Conservation (phyloP, 2,888 invertebrate species). For the Sacculina carcini region DNA sequence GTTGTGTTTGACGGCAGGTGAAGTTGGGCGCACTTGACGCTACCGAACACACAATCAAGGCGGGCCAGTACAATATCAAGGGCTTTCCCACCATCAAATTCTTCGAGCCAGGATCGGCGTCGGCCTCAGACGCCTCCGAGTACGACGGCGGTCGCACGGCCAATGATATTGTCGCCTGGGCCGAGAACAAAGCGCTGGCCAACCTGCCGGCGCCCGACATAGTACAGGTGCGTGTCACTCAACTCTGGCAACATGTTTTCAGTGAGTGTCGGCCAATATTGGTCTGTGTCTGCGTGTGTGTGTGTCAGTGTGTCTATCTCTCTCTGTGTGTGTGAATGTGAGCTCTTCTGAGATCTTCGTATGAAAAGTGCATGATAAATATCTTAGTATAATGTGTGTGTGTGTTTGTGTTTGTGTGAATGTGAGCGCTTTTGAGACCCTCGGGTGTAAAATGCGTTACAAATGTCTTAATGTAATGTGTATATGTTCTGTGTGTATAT, state of each 20-base stretch:
- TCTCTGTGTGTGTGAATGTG: too few relatives aligned
- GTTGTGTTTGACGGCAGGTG: too few relatives aligned
- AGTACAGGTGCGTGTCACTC: slow-evolving; percentile 35
- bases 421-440: not conserved
- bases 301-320: too few relatives aligned
- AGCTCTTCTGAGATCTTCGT: too few relatives aligned
- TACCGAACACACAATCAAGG: slow-evolving; percentile 58
- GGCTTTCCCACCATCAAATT: slow-evolving; percentile 91
- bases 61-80: slow-evolving; percentile 54
- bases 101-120: slow-evolving; percentile 13
- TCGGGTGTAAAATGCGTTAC: too few relatives aligned
- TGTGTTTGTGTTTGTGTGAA: not conserved
- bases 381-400: too few relatives aligned
- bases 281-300: too few relatives aligned
- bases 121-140: slow-evolving; percentile 29
- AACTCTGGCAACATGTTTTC: not conserved
- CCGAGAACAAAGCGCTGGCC: slow-evolving; percentile 56
- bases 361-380: too few relatives aligned
- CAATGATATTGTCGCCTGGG: slow-evolving; percentile 70
- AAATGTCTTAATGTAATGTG: too few relatives aligned
- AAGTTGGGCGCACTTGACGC: slow-evolving; percentile 92
- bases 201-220: slow-evolving; percentile 76
- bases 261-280: not conserved
- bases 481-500: too few relatives aligned
- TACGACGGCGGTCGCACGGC: slow-evolving; percentile 81